These are phyloP conservation scores for Acanthurus tractus DNA, from an alignment of 2,797 vertebrate genomes.

Conservation along the genomic window DNA sequence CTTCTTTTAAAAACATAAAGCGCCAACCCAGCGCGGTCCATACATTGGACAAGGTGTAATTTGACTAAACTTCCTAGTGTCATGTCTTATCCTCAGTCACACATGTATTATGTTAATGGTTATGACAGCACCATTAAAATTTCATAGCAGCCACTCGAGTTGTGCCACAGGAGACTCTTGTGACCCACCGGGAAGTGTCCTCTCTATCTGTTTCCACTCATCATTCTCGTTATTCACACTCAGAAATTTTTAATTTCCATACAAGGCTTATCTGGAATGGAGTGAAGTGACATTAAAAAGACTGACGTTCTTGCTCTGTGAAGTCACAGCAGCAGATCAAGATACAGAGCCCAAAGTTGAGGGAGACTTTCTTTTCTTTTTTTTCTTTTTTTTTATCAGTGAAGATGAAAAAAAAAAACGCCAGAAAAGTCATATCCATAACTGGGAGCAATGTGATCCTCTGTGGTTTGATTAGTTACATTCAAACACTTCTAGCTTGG, in stretches of 20 bases:
- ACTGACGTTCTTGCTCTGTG: slow-evolving; percentile 44
- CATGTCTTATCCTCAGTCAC: background rate
- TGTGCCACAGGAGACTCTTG: slow-evolving; percentile 32
- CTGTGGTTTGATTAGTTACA: slow-evolving; percentile 21
- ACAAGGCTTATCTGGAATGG: slow-evolving; percentile 56
- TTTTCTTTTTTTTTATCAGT: slow-evolving; percentile 22
- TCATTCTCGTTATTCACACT: slow-evolving; percentile 50
- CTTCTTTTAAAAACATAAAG: no score
- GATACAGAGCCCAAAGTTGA: slow-evolving; percentile 49
- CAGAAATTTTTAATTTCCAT: slow-evolving; percentile 60
- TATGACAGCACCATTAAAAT: slow-evolving; percentile 24
- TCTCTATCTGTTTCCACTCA: slow-evolving; percentile 45
- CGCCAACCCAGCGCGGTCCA: background rate
- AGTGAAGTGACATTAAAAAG: slow-evolving; percentile 64
- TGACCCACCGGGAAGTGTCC: slow-evolving; percentile 29
- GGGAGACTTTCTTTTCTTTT: background rate
- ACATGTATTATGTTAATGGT: slow-evolving; percentile 6
- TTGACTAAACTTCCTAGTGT: background rate
- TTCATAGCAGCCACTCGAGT: slow-evolving; percentile 36
- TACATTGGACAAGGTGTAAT: slow-evolving; percentile 4
- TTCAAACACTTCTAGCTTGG: slow-evolving; percentile 33
- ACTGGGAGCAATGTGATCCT: slow-evolving; percentile 24
- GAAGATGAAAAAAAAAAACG: slow-evolving; percentile 12
- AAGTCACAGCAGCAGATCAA: slow-evolving; percentile 56
- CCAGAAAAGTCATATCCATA: slow-evolving; percentile 36